phyloP scores from a whole-genome alignment of 2,888 invertebrate genomes.

The Dryocosmus kuriphilus region DNA sequence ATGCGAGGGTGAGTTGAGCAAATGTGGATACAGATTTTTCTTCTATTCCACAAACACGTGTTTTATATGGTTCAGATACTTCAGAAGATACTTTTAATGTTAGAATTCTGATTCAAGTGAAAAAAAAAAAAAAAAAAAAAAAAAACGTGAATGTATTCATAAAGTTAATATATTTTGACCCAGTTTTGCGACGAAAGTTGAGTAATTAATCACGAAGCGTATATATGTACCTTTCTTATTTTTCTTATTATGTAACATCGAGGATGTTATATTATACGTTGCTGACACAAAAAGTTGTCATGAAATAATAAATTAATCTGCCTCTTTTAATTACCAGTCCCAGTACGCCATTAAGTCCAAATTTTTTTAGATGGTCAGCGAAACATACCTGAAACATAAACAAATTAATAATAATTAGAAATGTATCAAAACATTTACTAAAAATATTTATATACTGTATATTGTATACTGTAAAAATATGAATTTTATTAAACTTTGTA shows the following conservation, averaged over 20 bases:
- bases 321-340: neutral
- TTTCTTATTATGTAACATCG: no score
- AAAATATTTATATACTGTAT: no score
- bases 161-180: neutral
- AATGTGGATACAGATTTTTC: neutral
- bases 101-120: neutral
- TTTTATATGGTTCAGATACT: neutral
- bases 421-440: no score
- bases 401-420: neutral
- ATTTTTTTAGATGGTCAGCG: neutral
- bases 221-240: neutral
- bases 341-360: neutral
- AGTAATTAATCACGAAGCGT: no score
- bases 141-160: neutral
- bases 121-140: neutral
- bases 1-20: constrained; percentile 47
- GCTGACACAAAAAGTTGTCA: no score
- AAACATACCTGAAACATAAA: constrained; percentile 26
- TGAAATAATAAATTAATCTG: no score
- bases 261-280: no score
- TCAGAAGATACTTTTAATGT: neutral
- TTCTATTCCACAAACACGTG: neutral
- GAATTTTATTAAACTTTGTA: no score
- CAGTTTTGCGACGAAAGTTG: neutral
- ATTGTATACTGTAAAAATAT: no score